Evolutionary conservation across 2,113 vertebrate species (phyloP).

Genomic region (Heterotis niloticus): DNA sequence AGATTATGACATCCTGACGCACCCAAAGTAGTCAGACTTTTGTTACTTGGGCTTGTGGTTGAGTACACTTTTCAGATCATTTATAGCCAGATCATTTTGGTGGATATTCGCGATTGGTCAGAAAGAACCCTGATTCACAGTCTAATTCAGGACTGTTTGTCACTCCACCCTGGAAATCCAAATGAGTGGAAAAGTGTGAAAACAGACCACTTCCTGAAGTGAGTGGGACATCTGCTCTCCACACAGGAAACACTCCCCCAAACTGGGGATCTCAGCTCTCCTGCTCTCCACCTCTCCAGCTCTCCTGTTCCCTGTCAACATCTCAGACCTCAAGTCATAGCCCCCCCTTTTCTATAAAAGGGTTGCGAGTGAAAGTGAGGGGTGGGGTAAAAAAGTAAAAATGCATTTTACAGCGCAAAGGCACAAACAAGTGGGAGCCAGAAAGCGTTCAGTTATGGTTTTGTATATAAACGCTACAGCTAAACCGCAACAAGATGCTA

Average conservation of each 20-base stretch:
- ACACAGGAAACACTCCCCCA: slow-evolving; percentile 53
- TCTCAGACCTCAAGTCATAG: background rate
- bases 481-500: background rate
- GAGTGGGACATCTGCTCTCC: slow-evolving; percentile 47
- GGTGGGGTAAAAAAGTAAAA: background rate
- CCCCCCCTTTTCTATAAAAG: background rate
- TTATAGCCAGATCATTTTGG: background rate
- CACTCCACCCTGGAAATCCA: slow-evolving; percentile 37
- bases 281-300: background rate
- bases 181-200: slow-evolving; percentile 43
- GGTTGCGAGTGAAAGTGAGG: background rate
- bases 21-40: too few relatives aligned
- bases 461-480: background rate
- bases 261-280: slow-evolving; percentile 38
- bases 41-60: too few relatives aligned
- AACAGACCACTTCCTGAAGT: slow-evolving; percentile 51
- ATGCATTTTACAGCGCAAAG: background rate
- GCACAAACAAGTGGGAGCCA: background rate
- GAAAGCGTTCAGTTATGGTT: background rate
- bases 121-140: background rate
- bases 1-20: background rate
- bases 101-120: background rate
- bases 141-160: slow-evolving; percentile 16
- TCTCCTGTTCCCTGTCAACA: background rate
- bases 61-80: too few relatives aligned